Evolutionary conservation across 2,888 invertebrate species (phyloP), one percentile per base, ranked within the genome.

Genomic region (Tenthredo notha): DNA sequence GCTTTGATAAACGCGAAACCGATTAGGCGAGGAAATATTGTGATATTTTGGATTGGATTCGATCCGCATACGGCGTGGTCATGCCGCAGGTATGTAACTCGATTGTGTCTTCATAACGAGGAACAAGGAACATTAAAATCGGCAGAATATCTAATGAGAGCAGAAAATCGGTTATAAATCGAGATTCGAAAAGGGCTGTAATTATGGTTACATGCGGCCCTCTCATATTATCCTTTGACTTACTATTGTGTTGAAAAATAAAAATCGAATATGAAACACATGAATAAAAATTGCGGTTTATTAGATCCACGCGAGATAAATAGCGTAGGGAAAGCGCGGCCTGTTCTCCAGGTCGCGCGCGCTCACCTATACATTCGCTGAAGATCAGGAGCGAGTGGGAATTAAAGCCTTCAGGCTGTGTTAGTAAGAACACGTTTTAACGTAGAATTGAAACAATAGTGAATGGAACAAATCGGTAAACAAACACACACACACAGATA

Each of bases 21-120:
- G 0, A 58, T 21, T n/a, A 6, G 21, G 58, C 58, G 21, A 58
- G 18, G 21, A 7, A 58, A 33, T 37, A 18, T 47, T 74, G 40
- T 18, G 75, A 25, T 18, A 25, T 21, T 75, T 15, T 12, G 43
- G 47, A 43, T 43, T 47, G 75, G 43, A 37, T 21, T n/a, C 5
- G 37, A 25, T 15, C 47, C 21, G 72, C 37, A 25, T n/a, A 6
- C 72, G 12, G 43, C 47, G 40, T 75, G 47, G 50, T 75, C 75
- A 37, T 43, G 43, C 47, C 75, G 40, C 29, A 75, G 75, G 75
- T 75, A 37, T 3, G 54, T 54, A 54, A n/a, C 54, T n/a, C 54
- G 54, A 54, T n/a, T n/a, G 7, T 54, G 7, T 50, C 18, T 21
- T 12, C 3, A 47, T 21, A 43, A 6, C 9, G 40, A 37, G n/a